phyloP scores from a whole-genome alignment of 2,888 invertebrate genomes.

The Labia minor region DNA sequence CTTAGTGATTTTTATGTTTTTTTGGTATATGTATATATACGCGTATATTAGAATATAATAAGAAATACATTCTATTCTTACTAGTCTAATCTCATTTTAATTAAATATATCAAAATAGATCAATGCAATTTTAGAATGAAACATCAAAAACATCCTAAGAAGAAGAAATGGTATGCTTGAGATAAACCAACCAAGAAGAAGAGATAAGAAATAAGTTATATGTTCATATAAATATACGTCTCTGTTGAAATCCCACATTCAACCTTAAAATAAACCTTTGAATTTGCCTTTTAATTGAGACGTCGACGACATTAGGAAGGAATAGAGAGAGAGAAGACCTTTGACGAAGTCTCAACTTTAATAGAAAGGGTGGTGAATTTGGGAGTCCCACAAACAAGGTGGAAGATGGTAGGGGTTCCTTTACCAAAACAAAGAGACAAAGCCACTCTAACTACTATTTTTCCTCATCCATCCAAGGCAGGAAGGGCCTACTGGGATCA shows the following conservation, averaged over 20 bases:
- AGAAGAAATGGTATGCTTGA: too few species aligned
- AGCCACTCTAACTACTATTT: neutral
- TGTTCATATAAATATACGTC: too few species aligned
- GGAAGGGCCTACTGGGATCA: too few species aligned
- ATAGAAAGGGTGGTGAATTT: neutral
- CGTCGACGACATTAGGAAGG: constrained; percentile 5
- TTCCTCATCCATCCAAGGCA: neutral
- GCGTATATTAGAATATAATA: too few species aligned
- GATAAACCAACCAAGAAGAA: neutral
- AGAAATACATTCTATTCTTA: too few species aligned
- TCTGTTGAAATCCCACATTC: neutral
- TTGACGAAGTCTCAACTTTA: neutral
- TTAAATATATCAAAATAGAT: too few species aligned
- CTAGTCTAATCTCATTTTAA: too few species aligned
- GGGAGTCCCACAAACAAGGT: neutral
- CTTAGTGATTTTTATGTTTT: too few species aligned
- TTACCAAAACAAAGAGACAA: neutral
- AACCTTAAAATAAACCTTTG: constrained; percentile 9
- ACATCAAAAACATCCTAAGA: too few species aligned
- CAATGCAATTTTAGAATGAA: too few species aligned
- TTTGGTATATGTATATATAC: too few species aligned
- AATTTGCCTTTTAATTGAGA: neutral
- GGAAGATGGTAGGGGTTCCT: neutral
- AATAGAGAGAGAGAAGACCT: neutral
- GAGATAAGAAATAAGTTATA: neutral